These are phyloP conservation scores for Homalodisca vitripennis DNA, from an alignment of 1,140 invertebrate genomes.

Conservation along the genomic window DNA sequence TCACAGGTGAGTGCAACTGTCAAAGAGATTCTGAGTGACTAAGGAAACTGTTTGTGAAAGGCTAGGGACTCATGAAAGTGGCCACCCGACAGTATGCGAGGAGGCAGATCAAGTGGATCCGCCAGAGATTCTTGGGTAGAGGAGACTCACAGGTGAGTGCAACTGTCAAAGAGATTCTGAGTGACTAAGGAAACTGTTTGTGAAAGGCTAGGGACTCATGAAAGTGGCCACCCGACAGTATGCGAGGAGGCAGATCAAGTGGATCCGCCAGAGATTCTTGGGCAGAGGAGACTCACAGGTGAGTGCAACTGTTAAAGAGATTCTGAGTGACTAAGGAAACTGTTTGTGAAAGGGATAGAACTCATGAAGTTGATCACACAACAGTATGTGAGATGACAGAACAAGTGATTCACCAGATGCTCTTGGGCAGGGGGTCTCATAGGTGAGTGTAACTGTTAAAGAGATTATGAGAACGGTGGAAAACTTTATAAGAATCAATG, in stretches of 20 bases:
- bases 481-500: no score
- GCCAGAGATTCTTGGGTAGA: slow-evolving; percentile 75
- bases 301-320: no score
- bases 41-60: slow-evolving; percentile 60
- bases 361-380: slow-evolving; percentile 79
- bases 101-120: slow-evolving; percentile 83
- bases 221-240: slow-evolving; percentile 84
- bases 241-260: slow-evolving; percentile 79
- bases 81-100: slow-evolving; percentile 82
- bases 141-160: slow-evolving; percentile 61
- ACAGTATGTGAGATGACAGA: slow-evolving; percentile 80
- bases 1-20: slow-evolving; percentile 66
- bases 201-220: slow-evolving; percentile 67
- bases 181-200: slow-evolving; percentile 60
- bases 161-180: no score
- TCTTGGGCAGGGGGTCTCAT: slow-evolving; percentile 62
- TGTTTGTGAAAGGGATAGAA: slow-evolving; percentile 67
- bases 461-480: no score
- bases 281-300: slow-evolving; percentile 64
- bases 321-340: no score
- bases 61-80: slow-evolving; percentile 74
- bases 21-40: no score
- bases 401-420: slow-evolving; percentile 83
- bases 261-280: slow-evolving; percentile 84
- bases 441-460: neutral